Conservation (phyloP, 2,888 invertebrate species). For the Mamestra brassicae region DNA sequence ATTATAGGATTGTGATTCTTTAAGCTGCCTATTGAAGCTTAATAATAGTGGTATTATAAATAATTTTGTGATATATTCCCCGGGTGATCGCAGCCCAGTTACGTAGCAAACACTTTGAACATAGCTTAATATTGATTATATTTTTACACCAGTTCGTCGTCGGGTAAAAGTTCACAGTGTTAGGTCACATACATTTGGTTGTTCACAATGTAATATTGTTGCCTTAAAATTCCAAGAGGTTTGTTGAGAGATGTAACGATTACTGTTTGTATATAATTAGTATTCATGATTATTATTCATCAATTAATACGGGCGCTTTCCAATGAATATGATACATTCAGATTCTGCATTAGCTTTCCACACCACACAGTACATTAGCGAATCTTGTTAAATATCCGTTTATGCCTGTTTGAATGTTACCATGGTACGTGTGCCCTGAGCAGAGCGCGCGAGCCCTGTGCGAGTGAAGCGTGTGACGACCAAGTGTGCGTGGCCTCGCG, state of each 20-base stretch:
- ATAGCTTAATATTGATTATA: constrained; percentile 36
- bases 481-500: constrained; percentile 39
- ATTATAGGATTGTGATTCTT: constrained; percentile 73
- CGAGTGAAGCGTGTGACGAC: constrained; percentile 15
- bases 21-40: constrained; percentile 74
- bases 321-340: background rate
- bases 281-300: background rate
- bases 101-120: constrained; percentile 24
- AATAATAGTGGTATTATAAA: constrained; percentile 63
- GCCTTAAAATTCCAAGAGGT: background rate
- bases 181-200: constrained; percentile 48
- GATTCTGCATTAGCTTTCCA: background rate
- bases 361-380: constrained; percentile 8
- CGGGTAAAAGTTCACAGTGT: constrained; percentile 41
- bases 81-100: constrained; percentile 36
- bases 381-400: background rate
- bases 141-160: constrained; percentile 31
- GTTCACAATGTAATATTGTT: background rate
- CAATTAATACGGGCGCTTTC: background rate
- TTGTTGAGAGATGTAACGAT: background rate
- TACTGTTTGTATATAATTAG: background rate
- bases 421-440: background rate
- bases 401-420: background rate
- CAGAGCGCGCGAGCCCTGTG: background rate
- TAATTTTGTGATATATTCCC: constrained; percentile 55